A percentile compares a stretch with the other conserved stretches of the same genome.
phyloP scores from a whole-genome alignment of 2,888 invertebrate genomes.

The Acutogordius australiensis region DNA sequence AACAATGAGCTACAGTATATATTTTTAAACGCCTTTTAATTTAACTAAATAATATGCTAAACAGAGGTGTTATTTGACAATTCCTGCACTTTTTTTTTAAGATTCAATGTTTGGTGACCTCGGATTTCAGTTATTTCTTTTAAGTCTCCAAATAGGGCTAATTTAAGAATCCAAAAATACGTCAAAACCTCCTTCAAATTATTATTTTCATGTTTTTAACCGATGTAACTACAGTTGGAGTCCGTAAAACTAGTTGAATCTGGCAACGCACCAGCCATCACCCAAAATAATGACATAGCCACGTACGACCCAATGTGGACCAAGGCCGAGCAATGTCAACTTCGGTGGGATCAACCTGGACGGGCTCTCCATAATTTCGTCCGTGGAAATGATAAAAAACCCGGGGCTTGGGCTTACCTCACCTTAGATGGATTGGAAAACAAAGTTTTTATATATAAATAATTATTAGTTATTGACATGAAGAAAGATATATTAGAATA shows the following conservation, averaged over 20 bases:
- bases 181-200: too few species aligned
- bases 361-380: conserved; percentile 62
- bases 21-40: too few species aligned
- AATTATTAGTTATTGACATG: too few species aligned
- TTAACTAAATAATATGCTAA: too few species aligned
- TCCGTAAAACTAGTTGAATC: conserved; percentile 56
- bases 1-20: too few species aligned
- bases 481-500: too few species aligned
- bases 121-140: too few species aligned
- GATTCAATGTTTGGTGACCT: too few species aligned
- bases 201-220: too few species aligned
- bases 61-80: too few species aligned
- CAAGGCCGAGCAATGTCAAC: conserved; percentile 29
- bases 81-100: too few species aligned
- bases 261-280: conserved; percentile 45
- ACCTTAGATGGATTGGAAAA: conserved; percentile 23
- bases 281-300: conserved; percentile 54
- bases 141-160: not conserved
- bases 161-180: not conserved
- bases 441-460: too few species aligned
- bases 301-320: conserved; percentile 68
- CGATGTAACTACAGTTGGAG: conserved; percentile 27
- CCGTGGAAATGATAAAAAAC: conserved; percentile 66
- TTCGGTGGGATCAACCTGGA: conserved; percentile 29
- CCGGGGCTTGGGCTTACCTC: conserved; percentile 48